Base-by-base conservation (phyloP, 2,888 invertebrate species). In the Drosophila affinis region DNA sequence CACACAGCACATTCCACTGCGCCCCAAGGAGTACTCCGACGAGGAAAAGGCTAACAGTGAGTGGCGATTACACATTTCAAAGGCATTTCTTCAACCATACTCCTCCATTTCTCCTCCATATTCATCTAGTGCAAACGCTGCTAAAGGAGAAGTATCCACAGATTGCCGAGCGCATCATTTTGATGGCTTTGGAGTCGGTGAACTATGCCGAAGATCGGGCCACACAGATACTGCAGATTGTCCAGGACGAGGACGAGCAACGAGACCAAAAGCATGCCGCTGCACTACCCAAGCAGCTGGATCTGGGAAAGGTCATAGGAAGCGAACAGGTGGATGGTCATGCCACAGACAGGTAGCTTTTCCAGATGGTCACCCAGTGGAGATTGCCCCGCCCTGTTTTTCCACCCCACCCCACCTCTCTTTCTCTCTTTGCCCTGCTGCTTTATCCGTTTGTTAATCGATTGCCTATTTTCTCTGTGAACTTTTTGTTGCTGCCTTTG, bases 131-230 rank as follows among this genome's bases (percentile, higher is more conserved):
- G 91, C 95, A 95, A 93, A 90, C 91, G 44, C 93, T 94, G 77
- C 93, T 98, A 21, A 95, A 95, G 91, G 93, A 94, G 65, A 95
- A 95, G 88, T 97, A 96, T 91, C 94, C 94, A 58, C 94, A 94
- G 53, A 94, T 97, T 34, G 95, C 97, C 0, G 97, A 97, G 79
- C 94, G 96, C 72, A 95, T 98, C 12, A 95, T 98, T 57, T 93
- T 94, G 2, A 95, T 98, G 91, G 98, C 98, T 0, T 92, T 98
- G 74, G 98, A 98, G 87, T 97, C 97, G 88, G 97, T 97, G 0
- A 95, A 96, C 88, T 98, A 95, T 91, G 95, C 97, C 76, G 97
- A 97, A 90, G 95, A 95, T 60, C 94, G 96, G 61, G 97, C 97
- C 0, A 95, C 94, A 77, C 96, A 96, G 91, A 96, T 98, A 76